Evolutionary conservation across 37 sponge, comb jelly and placozoan species (phyloP).

Genomic region (Agelas oroides): DNA sequence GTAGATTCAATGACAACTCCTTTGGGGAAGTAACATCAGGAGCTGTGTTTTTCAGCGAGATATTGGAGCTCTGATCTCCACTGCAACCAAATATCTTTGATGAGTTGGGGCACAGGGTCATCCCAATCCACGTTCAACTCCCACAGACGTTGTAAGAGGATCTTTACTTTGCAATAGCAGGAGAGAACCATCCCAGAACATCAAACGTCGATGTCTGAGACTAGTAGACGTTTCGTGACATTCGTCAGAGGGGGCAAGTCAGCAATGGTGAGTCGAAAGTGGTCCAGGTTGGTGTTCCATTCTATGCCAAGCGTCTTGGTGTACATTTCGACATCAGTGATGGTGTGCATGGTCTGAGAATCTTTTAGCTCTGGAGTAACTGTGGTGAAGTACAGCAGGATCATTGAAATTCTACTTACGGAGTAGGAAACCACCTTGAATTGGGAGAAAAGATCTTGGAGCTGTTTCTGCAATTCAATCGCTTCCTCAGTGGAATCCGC

Average conservation of each 20-base stretch:
- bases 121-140: slow-evolving; percentile 25
- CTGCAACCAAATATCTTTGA: slow-evolving; percentile 2
- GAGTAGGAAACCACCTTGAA: slow-evolving; percentile 3
- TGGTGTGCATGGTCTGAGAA: no score
- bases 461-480: background rate
- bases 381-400: background rate
- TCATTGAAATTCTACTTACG: no score
- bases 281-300: slow-evolving; percentile 25
- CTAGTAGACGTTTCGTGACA: slow-evolving; percentile 10
- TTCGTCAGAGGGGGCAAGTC: background rate
- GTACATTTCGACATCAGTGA: no score
- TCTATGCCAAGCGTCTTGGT: slow-evolving; percentile 15
- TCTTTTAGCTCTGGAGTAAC: no score
- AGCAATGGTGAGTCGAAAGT: slow-evolving; percentile 8
- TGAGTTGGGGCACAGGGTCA: slow-evolving; percentile 13
- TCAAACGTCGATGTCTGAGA: slow-evolving; percentile 18
- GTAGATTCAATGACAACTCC: slow-evolving; percentile 5
- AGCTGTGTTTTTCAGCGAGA: background rate
- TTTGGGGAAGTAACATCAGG: slow-evolving; percentile 31
- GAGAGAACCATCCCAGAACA: slow-evolving; percentile 21
- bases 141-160: slow-evolving; percentile 11
- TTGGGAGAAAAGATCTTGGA: background rate
- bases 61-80: slow-evolving; percentile 9
- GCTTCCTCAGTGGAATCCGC: background rate
- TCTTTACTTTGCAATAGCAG: slow-evolving; percentile 16